Base-by-base conservation (phyloP, 1,140 invertebrate genomes). In the Polypedilum pembai region DNA sequence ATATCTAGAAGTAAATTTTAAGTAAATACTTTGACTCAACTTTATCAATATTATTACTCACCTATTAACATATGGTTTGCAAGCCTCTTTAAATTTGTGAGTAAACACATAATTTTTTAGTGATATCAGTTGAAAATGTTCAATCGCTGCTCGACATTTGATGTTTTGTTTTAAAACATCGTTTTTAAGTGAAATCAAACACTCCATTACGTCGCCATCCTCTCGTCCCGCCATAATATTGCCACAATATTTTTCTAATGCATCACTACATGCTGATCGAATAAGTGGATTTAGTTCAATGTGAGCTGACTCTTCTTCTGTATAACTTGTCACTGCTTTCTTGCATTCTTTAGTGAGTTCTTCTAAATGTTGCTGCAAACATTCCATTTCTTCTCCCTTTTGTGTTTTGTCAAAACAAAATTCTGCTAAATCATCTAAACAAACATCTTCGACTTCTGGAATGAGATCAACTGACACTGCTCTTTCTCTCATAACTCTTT, bases 41-140 rank as follows among this genome's bases (percentile, higher is more conserved):
- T 8, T 45, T 1, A 12, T 4, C 45, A 12, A 56, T 56, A 56
- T 15, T n/a, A n/a, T 56, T 10, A n/a, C 12, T 56, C 45, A 69
- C 65, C 65, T 69, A 18, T 89, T 85, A 0, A 97, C 95, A 83
- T 93, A 89, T 8, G 87, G 86, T 78, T 92, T 90, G 79, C 97
- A 99, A 0, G 94, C 92, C 80, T 95, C 89, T 83, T 98, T 98
- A 81, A 99, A 99, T 81, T 95, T 96, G 78, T 91, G 93, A 20
- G 91, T 95, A 82, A 99, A 99, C 79, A 90, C 90, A 81, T 95
- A 98, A 84, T 96, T 94, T 82, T 98, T 95, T 75, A 98, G 82
- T 7, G 94, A 92, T 73, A 98, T 92, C 66, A 97, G 84, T 83
- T 95, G 93, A 79, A 93, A 91, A 85, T 99, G 96, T 83, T 99